These are phyloP conservation scores for Halesus radiatus DNA, from an alignment of 1,140 invertebrate species.

Conservation along the genomic window DNA sequence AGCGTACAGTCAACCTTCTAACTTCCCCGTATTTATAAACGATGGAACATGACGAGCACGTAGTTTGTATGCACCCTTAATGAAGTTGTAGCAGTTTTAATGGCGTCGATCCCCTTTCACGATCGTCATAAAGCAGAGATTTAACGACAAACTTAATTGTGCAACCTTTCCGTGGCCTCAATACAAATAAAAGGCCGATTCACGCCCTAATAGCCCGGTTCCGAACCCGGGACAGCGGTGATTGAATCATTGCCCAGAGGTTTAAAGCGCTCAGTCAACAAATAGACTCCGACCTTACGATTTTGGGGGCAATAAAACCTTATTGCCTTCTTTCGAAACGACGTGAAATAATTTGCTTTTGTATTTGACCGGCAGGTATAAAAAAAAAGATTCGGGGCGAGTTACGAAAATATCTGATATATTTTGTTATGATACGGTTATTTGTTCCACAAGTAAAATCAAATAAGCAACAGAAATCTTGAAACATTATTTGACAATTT, in stretches of 20 bases:
- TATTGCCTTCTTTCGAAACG: slow-evolving; percentile 20
- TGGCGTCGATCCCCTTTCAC: slow-evolving; percentile 1
- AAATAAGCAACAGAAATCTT: too few relatives aligned
- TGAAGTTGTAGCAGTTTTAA: slow-evolving; percentile 10
- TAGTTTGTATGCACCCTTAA: background rate
- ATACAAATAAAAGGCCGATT: slow-evolving; percentile 25
- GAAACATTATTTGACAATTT: too few relatives aligned
- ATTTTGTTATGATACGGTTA: background rate
- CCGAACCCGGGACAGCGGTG: background rate
- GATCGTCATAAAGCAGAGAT: slow-evolving; percentile 31
- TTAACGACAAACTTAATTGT: slow-evolving; percentile 39
- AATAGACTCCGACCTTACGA: slow-evolving; percentile 29
- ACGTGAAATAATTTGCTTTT: slow-evolving; percentile 35
- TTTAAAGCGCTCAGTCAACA: slow-evolving; percentile 15
- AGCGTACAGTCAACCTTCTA: too few relatives aligned
- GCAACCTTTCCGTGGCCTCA: slow-evolving; percentile 1
- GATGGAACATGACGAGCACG: too few relatives aligned
- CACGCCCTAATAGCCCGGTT: slow-evolving; percentile 29
- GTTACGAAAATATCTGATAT: background rate
- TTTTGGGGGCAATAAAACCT: slow-evolving; percentile 26
- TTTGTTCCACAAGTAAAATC: background rate
- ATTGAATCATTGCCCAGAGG: slow-evolving; percentile 21
- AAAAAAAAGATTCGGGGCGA: background rate
- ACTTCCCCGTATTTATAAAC: too few relatives aligned
- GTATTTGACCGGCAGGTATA: slow-evolving; percentile 31